Evolutionary conservation across 2,888 invertebrate genomes (phyloP), one percentile per base, ranked within the genome.

Genomic region (Homarus gammarus): DNA sequence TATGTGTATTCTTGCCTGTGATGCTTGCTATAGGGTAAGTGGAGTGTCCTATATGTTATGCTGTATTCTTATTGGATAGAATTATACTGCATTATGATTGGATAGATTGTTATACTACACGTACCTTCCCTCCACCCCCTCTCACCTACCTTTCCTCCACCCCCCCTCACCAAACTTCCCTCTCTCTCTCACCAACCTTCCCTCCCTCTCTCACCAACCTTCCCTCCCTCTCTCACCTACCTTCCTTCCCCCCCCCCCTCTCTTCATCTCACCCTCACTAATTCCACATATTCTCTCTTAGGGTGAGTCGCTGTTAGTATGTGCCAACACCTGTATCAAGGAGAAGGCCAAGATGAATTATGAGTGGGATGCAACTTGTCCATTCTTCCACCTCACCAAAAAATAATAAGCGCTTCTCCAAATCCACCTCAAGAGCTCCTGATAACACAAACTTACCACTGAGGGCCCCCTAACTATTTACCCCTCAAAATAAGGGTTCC

Each of bases 11-110:
- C 78, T 86, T 0, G 78, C 70, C 79, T 86, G 86, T 44, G 86
- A 86, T 38, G 38, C 27, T 51, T 86, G 86, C 51, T 86, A 86
- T 22, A 86, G 79, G 86, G 86, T 86, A 18, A 70, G 68, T 22
- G 12, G 12, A 44, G n/a, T n/a, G n/a, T n/a, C n/a, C n/a, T n/a
- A n/a, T n/a, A n/a, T n/a, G n/a, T n/a, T n/a, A n/a, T 56, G 56
- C 18, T 56, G n/a, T n/a, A n/a, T n/a, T n/a, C n/a, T n/a, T n/a
- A n/a, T n/a, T n/a, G n/a, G n/a, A n/a, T n/a, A n/a, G n/a, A n/a
- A n/a, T n/a, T 56, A 56, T 56, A 56, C 56, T 56, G 18, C 18
- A 56, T 18, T 56, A 56, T 18, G 56, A 56, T 56, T 10, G 10
- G 56, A 10, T 15, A 18, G 10, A 56, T 56, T 15, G 56, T 56